Evolutionary conservation across 2,797 vertebrate species (phyloP).

Genomic region (Enteromius anoplus): DNA sequence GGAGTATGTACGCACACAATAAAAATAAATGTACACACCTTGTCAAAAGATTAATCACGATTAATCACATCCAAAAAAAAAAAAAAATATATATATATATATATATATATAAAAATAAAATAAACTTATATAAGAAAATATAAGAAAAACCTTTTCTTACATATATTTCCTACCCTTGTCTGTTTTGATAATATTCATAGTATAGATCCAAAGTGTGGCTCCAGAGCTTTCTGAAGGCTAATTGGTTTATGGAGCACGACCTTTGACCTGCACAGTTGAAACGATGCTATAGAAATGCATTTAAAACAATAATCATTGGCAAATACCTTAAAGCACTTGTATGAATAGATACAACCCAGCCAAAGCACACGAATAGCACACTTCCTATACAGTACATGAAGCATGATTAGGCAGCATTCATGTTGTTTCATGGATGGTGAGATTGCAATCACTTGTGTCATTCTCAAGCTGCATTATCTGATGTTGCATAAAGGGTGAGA

Average conservation of each 20-base stretch:
- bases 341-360: constrained; percentile 9
- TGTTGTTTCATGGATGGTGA: constrained; percentile 11
- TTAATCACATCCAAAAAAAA: too few relatives aligned
- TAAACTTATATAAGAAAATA: too few relatives aligned
- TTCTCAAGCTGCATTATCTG: constrained; percentile 15
- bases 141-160: too few relatives aligned
- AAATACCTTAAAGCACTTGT: constrained; percentile 3
- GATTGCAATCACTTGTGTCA: constrained; percentile 38
- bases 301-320: constrained; percentile 15
- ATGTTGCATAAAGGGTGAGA: constrained; percentile 7
- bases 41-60: too few relatives aligned
- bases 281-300: not conserved
- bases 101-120: too few relatives aligned
- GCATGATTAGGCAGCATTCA: constrained; percentile 16
- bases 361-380: not conserved
- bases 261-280: constrained; percentile 25
- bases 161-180: not conserved
- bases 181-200: not conserved
- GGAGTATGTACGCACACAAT: too few relatives aligned
- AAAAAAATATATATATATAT: too few relatives aligned
- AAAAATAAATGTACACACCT: too few relatives aligned
- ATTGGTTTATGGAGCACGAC: constrained; percentile 1
- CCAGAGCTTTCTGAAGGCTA: not conserved
- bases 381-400: constrained; percentile 15
- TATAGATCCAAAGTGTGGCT: not conserved